Base-by-base conservation (phyloP, 2,888 invertebrate species). In the Monochamus alternatus region DNA sequence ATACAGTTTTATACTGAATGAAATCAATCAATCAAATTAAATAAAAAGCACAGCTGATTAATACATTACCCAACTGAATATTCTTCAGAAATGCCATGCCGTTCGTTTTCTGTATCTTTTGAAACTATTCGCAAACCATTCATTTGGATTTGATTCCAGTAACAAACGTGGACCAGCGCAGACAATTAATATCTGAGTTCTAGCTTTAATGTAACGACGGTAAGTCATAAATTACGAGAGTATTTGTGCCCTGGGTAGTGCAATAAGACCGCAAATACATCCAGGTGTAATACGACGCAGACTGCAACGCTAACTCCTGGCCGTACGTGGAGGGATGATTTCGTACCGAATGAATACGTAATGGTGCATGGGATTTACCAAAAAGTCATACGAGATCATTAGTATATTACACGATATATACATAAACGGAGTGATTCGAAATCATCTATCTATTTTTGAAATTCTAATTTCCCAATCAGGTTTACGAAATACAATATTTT, bases 221-320 rank as follows among this genome's bases (percentile, higher is more conserved):
- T 64, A 64, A 64, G 64, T 64, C 64, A 64, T 64, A 64, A 64
- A 64, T 64, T 64, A 64, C 64, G 7, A 31, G 10, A 64, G 64
- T 64, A 64, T 64, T 64, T 64, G 64, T 51, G 44, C 64, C 30
- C 64, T 30, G 14, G 64, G 64, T 64, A 31, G 64, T 64, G 64
- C 64, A 64, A 64, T 64, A 47, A 64, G 64, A 64, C 64, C 64
- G 64, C 64, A 64, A 64, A 64, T 64, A 64, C 64, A 64, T 64
- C 64, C 64, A 64, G 64, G 64, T 64, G 64, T 64, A 64, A 64
- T 64, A 31, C 64, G 31, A 47, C 47, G 47, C 64, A 64, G 64
- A 44, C 64, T 64, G 64, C 47, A 64, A 64, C 47, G 64, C 64
- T 64, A 64, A 47, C 64, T 10, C 47, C 47, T 47, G 44, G 44